Evolutionary conservation across 2,797 vertebrate species (phyloP), one percentile per base, ranked within the genome.

Genomic region (Acrossocheilus wenchowensis): DNA sequence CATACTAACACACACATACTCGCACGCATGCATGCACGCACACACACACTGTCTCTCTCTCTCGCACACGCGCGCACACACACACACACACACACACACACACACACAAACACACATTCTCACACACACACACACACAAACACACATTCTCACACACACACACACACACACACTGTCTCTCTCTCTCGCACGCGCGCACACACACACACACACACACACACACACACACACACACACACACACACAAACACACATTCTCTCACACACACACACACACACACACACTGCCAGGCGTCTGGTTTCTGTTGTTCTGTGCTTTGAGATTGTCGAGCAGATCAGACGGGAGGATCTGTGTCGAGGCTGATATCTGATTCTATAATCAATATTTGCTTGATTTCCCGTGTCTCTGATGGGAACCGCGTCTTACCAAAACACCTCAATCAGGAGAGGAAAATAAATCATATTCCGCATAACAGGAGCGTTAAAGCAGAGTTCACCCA

Each of bases 361-460:
- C 45, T 30, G 62, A 84, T 52, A 69, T 69, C 62, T 69, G 74
- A 57, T 77, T 78, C 74, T 68, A 43, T 4, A 11, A n/a, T 78
- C 83, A 84, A 78, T 68, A 69, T 78, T 84, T 12, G 36, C 72
- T 78, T 9, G 19, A 54, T 39, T 23, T 78, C 74, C 5, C 4
- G 9, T 54, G 74, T 54, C 71, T 23, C 12, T 34, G 34, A 34
- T 34, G 4, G 14, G 30, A 73, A 74, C 72, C 4, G 26, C 6
- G 26, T 6, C 62, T 66, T 60, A 60, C 54, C 62, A 15, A 66
- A 64, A 66, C 62, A 15, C 12, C 26, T 14, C 1, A 34, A 30
- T 66, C 26, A 66, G 26, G 14, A 14, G n/a, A 64, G 5, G n/a
- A 7, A 34, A 64, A 30, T 30, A 64, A 5, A 64, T n/a, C 8